Base-by-base conservation (phyloP, 2,113 vertebrate species). In the Cephalopholis sonnerati region DNA sequence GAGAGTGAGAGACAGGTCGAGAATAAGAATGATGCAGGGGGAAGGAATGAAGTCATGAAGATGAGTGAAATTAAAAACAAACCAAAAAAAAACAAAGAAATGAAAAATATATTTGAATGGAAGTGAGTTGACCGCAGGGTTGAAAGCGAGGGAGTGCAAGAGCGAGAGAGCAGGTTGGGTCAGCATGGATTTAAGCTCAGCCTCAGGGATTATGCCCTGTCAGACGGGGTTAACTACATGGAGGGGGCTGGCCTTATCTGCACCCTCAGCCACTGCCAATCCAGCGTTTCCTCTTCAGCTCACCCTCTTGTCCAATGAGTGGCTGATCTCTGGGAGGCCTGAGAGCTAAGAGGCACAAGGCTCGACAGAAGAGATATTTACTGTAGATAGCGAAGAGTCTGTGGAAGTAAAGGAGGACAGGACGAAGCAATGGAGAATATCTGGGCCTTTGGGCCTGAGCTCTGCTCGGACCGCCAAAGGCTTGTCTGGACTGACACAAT, bases 151-250 rank as follows among this genome's bases (percentile, higher is more conserved):
- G 39, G 8, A 55, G 44, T 25, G 58, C 17, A 18, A 62, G 66
- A 77, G 79, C 15, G 32, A 71, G 9, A 82, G 77, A 92, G 79
- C 93, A 92, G 91, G 68, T 92, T 83, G 83, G 80, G 89, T 84
- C 77, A 85, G 46, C 54, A 11, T 39, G 82, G 91, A 90, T 92
- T 94, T 92, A 91, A 86, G 68, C n/a, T 84, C 87, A 89, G 77
- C 87, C 51, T 76, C 41, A 7, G 84, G 91, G 94, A 94, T 95
- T 94, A 94, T 15, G 39, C 36, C 55, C 69, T 46, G 77, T 87
- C 84, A 90, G 75, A 83, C 41, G 11, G 83, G 65, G 89, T 87
- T 91, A 92, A 79, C 74, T n/a, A 44, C 64, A 77, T 20, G 51
- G 41, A 79, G 61, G 57, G 77, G 78, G 85, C 51, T 6, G 87